Base-by-base conservation (phyloP, 1,140 invertebrate species). In the Aphidius gifuensis region DNA sequence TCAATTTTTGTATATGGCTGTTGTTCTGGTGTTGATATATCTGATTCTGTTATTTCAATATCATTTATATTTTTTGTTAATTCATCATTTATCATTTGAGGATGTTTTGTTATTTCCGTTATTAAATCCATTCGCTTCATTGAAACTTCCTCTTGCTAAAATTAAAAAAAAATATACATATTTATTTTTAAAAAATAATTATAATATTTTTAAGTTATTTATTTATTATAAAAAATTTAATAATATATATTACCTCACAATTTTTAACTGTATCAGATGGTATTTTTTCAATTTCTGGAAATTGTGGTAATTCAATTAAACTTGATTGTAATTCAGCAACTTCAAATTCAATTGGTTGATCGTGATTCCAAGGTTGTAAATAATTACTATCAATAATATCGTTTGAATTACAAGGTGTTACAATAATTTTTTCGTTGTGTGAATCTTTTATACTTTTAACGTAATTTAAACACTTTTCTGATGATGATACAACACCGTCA, bases 381-480 rank as follows among this genome's bases (percentile, higher is more conserved):
- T 66, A 1, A 55, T 61, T 21, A 55, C 6, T 38, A 50, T 39
- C 9, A 68, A 43, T 11, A 67, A n/a, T 1, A 32, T 51, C 3
- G 64, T 58, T 16, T 45, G 38, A 47, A 44, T 63, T 16, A 66
- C 55, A n/a, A 16, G 48, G 11, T 8, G 62, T 46, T n/a, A 56
- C 47, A 9, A 65, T 46, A 6, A 58, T 54, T n/a, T 71, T 66
- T 38, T 72, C 72, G 44, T 68, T 72, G 32, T 61, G 69, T 39
- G 68, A 71, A 32, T 72, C 68, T 47, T 76, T 69, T 21, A 78
- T 71, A 53, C 74, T 75, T 64, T 77, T 78, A 11, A 78, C 77
- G 70, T 78, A 78, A 71, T 80, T 81, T 66, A 80, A 76, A 48
- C 77, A 79, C 71, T 79, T 77, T 61, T 75, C 75, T 55, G 77